Percentiles rank a stretch among this genome's conserved stretches.
These are phyloP conservation scores for Echinops telfairi DNA, from an alignment of 2,113 vertebrate species.

Conservation along the genomic window DNA sequence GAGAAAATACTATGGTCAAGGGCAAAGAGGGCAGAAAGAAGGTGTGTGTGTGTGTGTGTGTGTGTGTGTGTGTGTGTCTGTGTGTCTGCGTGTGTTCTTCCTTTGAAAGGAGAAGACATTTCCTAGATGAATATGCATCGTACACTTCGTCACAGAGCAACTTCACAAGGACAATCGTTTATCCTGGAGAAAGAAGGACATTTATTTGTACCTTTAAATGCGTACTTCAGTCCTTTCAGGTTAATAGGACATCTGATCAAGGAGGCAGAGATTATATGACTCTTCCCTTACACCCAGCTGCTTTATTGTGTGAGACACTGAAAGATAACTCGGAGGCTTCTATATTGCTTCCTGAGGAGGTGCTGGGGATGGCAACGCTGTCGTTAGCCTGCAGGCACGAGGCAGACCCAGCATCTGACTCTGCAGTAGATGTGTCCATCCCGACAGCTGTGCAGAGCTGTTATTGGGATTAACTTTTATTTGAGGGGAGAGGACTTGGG, in stretches of 20 bases:
- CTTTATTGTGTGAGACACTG: too few relatives aligned
- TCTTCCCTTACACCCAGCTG: too few relatives aligned
- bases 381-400: neutral
- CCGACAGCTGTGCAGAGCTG: neutral
- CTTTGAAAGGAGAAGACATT: neutral
- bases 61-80: neutral
- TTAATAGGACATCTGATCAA: neutral
- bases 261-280: neutral
- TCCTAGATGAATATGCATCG: neutral
- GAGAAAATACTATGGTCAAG: neutral
- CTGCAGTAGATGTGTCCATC: neutral
- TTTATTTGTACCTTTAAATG: neutral
- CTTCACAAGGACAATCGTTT: neutral
- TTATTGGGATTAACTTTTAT: neutral
- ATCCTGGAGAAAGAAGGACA: neutral
- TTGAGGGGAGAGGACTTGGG: neutral
- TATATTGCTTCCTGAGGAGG: too few relatives aligned
- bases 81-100: fast-evolving
- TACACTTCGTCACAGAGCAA: neutral
- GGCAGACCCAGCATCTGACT: neutral
- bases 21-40: fast-evolving
- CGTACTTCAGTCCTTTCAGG: neutral
- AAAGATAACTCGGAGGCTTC: too few relatives aligned
- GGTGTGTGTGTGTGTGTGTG: too few relatives aligned
- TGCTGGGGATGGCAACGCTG: neutral